Evolutionary conservation across 2,888 invertebrate species (phyloP), one percentile per base, ranked within the genome.

Genomic region (Ganaspis brasiliensis): DNA sequence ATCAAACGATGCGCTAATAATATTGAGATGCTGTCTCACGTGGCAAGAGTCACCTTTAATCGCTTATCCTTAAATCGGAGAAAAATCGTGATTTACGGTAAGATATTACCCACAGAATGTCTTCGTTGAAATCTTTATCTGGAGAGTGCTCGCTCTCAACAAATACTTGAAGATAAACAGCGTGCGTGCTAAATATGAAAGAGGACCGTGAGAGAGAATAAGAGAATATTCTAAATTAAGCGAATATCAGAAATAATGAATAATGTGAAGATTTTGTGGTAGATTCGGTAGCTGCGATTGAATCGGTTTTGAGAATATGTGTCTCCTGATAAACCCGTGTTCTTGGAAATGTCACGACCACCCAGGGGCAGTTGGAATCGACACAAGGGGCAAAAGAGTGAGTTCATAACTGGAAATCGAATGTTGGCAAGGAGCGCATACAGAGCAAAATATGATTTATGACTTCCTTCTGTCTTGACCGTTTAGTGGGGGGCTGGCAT

Each of bases 371-470:
- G 16, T 55, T 31, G 37, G 35, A 55, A 72, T 72, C 19, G 72
- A 72, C 31, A 26, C 16, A 26, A 55, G 35, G 26, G 70, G 10
- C 26, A 56, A 24, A 49, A 14, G 19, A 37, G 37, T 21, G 67
- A 45, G 67, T 21, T 21, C 12, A 35, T 67, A 45, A 24, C 40
- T 24, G 67, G 40, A 45, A 24, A 72, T 45, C 72, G 63, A 74
- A 74, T 57, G 80, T 31, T 21, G 78, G 81, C 80, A 71, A 78
- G 78, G 75, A 72, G 74, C 75, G 16, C 61, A 16, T 37, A 45
- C 59, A 73, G 73, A 81, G 75, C 76, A 73, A 81, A 78, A 79
- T 84, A 87, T 89, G 88, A 89, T 88, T 88, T 89, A 89, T 81
- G 86, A 83, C 80, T 83, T 82, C 82, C 80, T 83, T 82, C 78